Evolutionary conservation across 2,113 vertebrate genomes (phyloP).

Genomic region (Charadrius vociferus): DNA sequence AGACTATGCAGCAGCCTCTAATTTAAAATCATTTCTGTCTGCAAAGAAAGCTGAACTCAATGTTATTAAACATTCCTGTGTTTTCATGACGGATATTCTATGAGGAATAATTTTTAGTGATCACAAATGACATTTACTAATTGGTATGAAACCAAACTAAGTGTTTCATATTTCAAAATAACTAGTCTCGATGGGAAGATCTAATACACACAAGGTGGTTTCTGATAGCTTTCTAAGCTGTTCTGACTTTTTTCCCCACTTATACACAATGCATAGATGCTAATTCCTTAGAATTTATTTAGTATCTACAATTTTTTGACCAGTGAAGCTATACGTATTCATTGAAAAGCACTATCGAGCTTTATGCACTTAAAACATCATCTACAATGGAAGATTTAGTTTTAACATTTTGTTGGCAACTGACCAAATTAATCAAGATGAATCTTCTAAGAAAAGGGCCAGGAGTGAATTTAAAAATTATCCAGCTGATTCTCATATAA

Average conservation of each 20-base stretch:
- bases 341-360: not conserved
- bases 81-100: not conserved
- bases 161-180: not conserved
- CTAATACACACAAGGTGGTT: not conserved
- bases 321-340: not conserved
- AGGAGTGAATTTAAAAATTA: slow-evolving; percentile 19
- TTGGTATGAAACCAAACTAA: slow-evolving; percentile 22
- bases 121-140: slow-evolving; percentile 31
- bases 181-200: not conserved
- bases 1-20: slow-evolving; percentile 7
- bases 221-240: not conserved
- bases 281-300: not conserved
- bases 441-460: not conserved
- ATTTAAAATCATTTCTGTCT: slow-evolving; percentile 38
- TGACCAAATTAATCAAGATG: not conserved
- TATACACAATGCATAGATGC: not conserved
- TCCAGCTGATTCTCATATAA: not conserved
- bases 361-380: not conserved
- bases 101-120: slow-evolving; percentile 7
- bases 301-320: not conserved
- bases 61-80: slow-evolving; percentile 36
- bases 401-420: not conserved
- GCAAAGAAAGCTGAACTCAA: slow-evolving; percentile 22
- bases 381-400: not conserved
- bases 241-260: not conserved